These are phyloP conservation scores for Macaria liturata DNA, from an alignment of 2,888 invertebrate species.

Conservation along the genomic window DNA sequence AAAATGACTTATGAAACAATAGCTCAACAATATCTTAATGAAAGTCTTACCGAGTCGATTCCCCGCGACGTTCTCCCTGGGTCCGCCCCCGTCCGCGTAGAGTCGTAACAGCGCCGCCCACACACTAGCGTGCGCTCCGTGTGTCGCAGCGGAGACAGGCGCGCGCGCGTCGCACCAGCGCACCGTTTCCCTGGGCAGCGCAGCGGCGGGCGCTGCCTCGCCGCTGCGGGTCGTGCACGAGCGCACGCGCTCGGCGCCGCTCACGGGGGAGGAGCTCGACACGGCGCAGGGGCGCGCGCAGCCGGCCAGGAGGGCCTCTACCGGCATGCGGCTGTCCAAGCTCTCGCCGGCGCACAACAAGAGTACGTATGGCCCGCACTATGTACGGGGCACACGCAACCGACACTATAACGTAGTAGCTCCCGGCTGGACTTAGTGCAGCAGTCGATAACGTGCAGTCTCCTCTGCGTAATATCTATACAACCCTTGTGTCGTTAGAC, in stretches of 20 bases:
- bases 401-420: no score
- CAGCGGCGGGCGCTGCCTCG: constrained; percentile 41
- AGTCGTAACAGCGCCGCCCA: constrained; percentile 34
- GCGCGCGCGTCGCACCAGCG: constrained; percentile 64
- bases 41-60: no score
- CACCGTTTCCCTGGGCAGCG: constrained; percentile 69
- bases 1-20: no score
- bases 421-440: no score
- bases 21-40: no score
- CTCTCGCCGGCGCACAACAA: constrained; percentile 75
- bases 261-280: constrained; percentile 81
- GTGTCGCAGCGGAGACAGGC: constrained; percentile 64
- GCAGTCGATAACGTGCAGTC: no score
- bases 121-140: constrained; percentile 1
- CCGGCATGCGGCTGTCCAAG: constrained; percentile 72
- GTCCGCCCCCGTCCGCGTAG: no score
- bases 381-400: no score
- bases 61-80: no score
- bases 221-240: constrained; percentile 81
- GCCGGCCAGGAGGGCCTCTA: constrained; percentile 72
- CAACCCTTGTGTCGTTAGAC: no score
- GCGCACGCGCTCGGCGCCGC: constrained; percentile 87
- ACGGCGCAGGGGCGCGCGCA: constrained; percentile 59
- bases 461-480: no score
- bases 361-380: constrained; percentile 66